Evolutionary conservation across 2,888 invertebrate genomes (phyloP).

Genomic region (Cistogaster globosa): DNA sequence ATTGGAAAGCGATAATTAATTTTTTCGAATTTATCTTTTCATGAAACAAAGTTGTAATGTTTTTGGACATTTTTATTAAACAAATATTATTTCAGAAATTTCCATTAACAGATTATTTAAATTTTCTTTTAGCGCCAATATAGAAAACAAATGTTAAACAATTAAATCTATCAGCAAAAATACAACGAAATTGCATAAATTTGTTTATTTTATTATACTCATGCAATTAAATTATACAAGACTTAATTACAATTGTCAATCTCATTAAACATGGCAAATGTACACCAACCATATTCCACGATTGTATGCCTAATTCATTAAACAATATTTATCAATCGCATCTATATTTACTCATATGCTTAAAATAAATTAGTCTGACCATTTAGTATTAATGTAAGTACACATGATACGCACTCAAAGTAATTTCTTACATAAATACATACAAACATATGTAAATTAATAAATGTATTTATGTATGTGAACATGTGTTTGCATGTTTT

Average conservation of each 20-base stretch:
- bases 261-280: conserved; percentile 28
- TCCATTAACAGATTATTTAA: neutral
- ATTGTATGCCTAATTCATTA: conserved; percentile 8
- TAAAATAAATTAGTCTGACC: conserved; percentile 53
- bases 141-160: neutral
- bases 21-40: too few species aligned
- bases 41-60: too few species aligned
- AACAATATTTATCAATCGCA: conserved; percentile 52
- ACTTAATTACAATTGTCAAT: conserved; percentile 48
- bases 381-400: neutral
- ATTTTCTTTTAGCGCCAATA: conserved; percentile 10
- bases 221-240: conserved; percentile 20
- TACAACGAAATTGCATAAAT: neutral
- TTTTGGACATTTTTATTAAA: too few species aligned
- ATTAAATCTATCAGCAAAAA: neutral
- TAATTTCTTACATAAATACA: neutral
- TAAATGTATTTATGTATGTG: neutral
- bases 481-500: neutral
- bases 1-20: too few species aligned
- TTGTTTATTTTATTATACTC: conserved; percentile 1
- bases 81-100: neutral
- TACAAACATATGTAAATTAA: neutral
- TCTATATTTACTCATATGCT: conserved; percentile 42
- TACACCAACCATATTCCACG: neutral
- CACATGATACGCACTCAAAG: too few species aligned